These are phyloP conservation scores for Hipposideros armiger DNA, from an alignment of 2,113 vertebrate genomes.

Conservation along the genomic window DNA sequence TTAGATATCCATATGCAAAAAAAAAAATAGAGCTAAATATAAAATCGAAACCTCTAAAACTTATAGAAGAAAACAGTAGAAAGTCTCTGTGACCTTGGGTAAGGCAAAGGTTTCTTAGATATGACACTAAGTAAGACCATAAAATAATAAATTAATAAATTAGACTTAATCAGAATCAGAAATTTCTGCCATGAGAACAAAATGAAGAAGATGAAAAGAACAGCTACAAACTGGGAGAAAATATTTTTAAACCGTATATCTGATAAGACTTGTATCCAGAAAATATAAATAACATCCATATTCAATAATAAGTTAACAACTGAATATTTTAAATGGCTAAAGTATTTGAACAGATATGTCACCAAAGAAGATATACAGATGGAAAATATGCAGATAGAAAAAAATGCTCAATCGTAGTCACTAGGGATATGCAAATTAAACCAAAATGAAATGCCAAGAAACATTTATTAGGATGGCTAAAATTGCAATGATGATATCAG, in stretches of 20 bases:
- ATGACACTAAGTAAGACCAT: background rate
- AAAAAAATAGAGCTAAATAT: background rate
- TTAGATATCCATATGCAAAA: background rate
- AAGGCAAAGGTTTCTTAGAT: background rate
- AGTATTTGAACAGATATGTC: background rate
- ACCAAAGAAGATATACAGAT: background rate
- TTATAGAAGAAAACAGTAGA: background rate
- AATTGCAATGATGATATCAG: background rate
- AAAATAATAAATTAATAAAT: background rate
- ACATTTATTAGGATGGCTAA: background rate
- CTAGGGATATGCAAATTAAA: background rate
- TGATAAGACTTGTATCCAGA: background rate
- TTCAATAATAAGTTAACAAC: background rate
- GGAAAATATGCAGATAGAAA: background rate
- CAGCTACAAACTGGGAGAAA: background rate
- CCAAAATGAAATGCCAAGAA: background rate
- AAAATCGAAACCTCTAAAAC: background rate
- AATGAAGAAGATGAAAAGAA: background rate
- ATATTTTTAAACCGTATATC: background rate
- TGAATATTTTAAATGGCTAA: background rate
- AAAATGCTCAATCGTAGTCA: background rate
- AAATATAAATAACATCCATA: background rate
- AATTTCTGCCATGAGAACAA: background rate
- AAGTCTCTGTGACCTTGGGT: background rate
- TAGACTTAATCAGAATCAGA: conserved; percentile 2